These are phyloP conservation scores for Brachionus paranguensis DNA, from an alignment of 1,140 invertebrate species.

Conservation along the genomic window DNA sequence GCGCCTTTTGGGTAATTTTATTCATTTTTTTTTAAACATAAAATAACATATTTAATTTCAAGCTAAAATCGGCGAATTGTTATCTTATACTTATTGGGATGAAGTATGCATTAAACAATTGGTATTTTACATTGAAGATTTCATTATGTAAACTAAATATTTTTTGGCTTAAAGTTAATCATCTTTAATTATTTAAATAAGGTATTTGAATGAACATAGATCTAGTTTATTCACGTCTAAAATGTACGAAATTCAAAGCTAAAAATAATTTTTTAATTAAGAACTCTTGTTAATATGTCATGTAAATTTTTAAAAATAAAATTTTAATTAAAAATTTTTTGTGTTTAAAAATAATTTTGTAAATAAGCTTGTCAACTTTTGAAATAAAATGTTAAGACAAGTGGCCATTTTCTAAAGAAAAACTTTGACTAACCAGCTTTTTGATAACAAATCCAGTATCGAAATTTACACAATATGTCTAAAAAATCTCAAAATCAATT, in stretches of 20 bases:
- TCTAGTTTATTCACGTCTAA: slow-evolving; percentile 27
- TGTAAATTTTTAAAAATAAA: slow-evolving; percentile 6
- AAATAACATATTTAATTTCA: background rate
- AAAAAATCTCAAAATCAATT: background rate
- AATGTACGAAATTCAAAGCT: background rate
- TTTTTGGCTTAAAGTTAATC: background rate
- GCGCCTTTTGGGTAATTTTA: slow-evolving; percentile 15
- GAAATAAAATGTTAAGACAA: background rate
- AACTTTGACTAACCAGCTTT: background rate
- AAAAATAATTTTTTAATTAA: slow-evolving; percentile 14
- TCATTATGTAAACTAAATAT: background rate
- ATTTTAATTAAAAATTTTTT: background rate
- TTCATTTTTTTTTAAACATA: background rate
- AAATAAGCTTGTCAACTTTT: background rate
- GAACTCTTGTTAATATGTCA: background rate
- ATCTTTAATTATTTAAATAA: background rate
- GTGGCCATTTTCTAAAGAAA: background rate
- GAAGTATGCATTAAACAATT: slow-evolving; percentile 34
- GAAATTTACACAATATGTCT: background rate
- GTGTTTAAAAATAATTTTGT: background rate
- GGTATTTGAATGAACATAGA: slow-evolving; percentile 33
- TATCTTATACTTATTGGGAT: slow-evolving; percentile 39
- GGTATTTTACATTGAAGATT: slow-evolving; percentile 23
- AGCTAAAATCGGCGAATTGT: slow-evolving; percentile 18
- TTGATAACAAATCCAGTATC: background rate